Evolutionary conservation across 1,140 invertebrate species (phyloP), one percentile per base, ranked within the genome.

Genomic region (Tenebrio molitor): DNA sequence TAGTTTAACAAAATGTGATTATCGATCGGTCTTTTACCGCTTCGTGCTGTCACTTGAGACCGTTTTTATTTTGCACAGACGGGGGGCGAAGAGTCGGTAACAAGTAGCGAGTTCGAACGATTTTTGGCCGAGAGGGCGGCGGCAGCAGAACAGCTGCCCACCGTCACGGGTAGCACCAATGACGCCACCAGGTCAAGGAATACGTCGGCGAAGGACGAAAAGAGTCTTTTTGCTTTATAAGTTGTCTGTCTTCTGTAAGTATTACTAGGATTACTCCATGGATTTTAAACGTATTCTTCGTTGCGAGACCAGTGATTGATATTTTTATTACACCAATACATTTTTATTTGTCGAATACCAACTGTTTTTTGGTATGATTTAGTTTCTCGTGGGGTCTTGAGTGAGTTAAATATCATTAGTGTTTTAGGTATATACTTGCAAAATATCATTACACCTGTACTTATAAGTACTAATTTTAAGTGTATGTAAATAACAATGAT

Each of bases 51-150:
- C 53, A 62, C 21, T 62, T 62, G 21, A 33, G 10, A 33, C 4
- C 2, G 62, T 72, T 72, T 53, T 15, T 69, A 21, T 8, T 69
- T 17, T 67, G n/a, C 44, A 25, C 33, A 79, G 77, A 74, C 69
- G 15, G 76, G 73, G 14, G 78, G 63, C 65, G 89, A 91, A 79
- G 91, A 92, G 79, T 92, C 92, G 5, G 84, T 94, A 17, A 95
- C 93, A 10, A 94, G 92, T 75, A 93, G 93, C 75, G 95, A 97
- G 83, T 98, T 98, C 85, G 95, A 97, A 80, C 89, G 92, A 79
- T 98, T 97, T 84, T 86, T 97, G 21, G 93, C 93, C 0, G 94
- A 96, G 81, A 85, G 96, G 77, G 95, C 95, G 16, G 92, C 93
- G 12, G 94, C 92, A 7, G 93, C 92, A 53, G 92, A 94, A 77